Evolutionary conservation across 2,888 invertebrate species (phyloP).

Genomic region (Tupiocoris notatus): DNA sequence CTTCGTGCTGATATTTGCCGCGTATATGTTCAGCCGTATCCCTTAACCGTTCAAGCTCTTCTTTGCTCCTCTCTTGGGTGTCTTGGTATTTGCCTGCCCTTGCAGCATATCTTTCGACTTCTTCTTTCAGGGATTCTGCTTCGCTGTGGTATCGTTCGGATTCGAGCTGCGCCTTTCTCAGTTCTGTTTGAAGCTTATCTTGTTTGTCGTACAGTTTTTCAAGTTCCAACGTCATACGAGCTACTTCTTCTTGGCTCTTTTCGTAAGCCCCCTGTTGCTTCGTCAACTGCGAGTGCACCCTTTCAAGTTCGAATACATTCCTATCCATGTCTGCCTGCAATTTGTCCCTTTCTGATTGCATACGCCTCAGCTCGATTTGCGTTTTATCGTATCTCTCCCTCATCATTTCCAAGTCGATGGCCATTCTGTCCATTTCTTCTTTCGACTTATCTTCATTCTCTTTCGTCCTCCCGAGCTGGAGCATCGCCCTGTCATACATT

Average conservation of each 20-base stretch:
- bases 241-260: constrained; percentile 85
- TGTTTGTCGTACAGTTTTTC: constrained; percentile 90
- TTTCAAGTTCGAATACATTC: constrained; percentile 79
- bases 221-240: constrained; percentile 78
- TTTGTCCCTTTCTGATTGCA: constrained; percentile 84
- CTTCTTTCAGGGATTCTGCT: constrained; percentile 74
- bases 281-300: constrained; percentile 80
- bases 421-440: constrained; percentile 73
- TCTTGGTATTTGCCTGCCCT: constrained; percentile 56
- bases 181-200: constrained; percentile 78
- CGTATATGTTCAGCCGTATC: constrained; percentile 67
- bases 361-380: constrained; percentile 76
- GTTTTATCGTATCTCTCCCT: constrained; percentile 85
- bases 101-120: constrained; percentile 73
- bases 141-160: constrained; percentile 69
- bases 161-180: constrained; percentile 77
- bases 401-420: constrained; percentile 81
- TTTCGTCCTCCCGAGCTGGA: constrained; percentile 81
- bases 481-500: constrained; percentile 80
- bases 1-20: constrained; percentile 75
- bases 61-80: constrained; percentile 60
- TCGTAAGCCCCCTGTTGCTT: constrained; percentile 84
- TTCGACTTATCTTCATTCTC: constrained; percentile 90
- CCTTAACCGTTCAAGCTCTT: constrained; percentile 64
- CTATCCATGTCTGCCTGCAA: constrained; percentile 79